phyloP scores from a whole-genome alignment of 2,797 vertebrate species.

The Heteromormyrus szaboi region DNA sequence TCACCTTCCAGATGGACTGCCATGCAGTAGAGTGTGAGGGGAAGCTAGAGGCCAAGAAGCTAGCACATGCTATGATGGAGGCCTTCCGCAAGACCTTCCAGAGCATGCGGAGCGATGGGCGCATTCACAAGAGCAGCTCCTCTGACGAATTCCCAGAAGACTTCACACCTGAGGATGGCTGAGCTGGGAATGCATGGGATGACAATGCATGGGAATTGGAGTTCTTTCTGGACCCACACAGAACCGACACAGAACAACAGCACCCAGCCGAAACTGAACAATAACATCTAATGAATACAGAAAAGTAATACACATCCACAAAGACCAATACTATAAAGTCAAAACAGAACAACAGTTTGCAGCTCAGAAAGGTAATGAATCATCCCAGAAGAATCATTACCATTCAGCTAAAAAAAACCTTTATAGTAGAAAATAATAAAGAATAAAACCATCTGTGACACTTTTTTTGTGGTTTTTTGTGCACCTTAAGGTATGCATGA shows the following conservation, averaged over 20 bases:
- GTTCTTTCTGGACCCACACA: slow-evolving; percentile 42
- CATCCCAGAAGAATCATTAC: neutral
- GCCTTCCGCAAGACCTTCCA: slow-evolving; percentile 98
- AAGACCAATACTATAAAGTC: neutral
- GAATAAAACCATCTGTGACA: slow-evolving; percentile 52
- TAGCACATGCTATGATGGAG: slow-evolving; percentile 99
- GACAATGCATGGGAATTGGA: neutral
- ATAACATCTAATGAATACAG: slow-evolving; percentile 45
- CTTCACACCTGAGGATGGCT: slow-evolving; percentile 87
- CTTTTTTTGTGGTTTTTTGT: slow-evolving; percentile 58
- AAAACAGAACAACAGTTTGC: neutral
- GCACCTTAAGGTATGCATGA: slow-evolving; percentile 61
- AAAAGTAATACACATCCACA: neutral
- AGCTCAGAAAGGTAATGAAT: neutral
- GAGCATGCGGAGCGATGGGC: slow-evolving; percentile 94
- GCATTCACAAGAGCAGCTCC: slow-evolving; percentile 89
- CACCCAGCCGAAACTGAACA: slow-evolving; percentile 23
- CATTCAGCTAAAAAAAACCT: neutral
- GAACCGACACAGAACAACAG: slow-evolving; percentile 27
- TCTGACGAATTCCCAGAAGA: slow-evolving; percentile 84
- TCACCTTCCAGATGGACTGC: slow-evolving; percentile 98
- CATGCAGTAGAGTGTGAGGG: slow-evolving; percentile 94
- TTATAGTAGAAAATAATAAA: slow-evolving; percentile 41
- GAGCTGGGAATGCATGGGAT: slow-evolving; percentile 48
- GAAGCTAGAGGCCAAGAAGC: slow-evolving; percentile 96